Evolutionary conservation across 2,797 vertebrate genomes (phyloP), one percentile per base, ranked within the genome.

Genomic region (Sitta carolinensis): DNA sequence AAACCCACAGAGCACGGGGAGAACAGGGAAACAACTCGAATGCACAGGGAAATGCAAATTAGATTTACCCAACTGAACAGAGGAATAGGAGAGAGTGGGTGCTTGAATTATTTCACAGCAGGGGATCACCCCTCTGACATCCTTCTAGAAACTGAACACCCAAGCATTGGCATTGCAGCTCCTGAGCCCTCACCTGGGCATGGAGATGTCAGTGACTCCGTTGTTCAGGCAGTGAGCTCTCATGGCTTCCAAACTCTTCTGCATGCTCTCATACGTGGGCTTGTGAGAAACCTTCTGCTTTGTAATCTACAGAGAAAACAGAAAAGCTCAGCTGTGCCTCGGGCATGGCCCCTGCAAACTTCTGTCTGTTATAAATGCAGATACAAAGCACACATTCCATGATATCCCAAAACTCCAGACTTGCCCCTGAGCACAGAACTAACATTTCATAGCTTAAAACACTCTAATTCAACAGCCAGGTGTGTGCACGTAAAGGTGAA

Each of bases 231-330:
- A 99, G 79, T 99, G 99, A n/a, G 93, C 94, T 96, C 95, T 99
- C 99, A 99, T 99, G 89, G 98, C 98, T 90, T 98, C 97, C 86
- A 99, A 97, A 95, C 99, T 99, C 90, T 82, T 94, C 36, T 13
- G 95, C 86, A 99, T 97, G 54, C 36, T 98, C 42, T 98, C 97
- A 6, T 99, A 99, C 0, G 98, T 99, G 7, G 99, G 99, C 75
- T 99, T 99, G 29, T 99, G 97, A 43, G 92, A 98, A 75, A 97
- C 98, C 67, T 97, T 98, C 96, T 98, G 95, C 98, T 99, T 99
- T 38, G 99, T 99, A 52, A 99, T 98, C 99, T 99, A 77, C 19
- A 87, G 67, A 3, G n/a, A 66, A 84, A 84, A 79, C 0, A 5
- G 3, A 43, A 69, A 76, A 61, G 52, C 64, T 96, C 91, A 92